Base-by-base conservation (phyloP, 1,140 invertebrate genomes). In the Hesperophylax magnus region DNA sequence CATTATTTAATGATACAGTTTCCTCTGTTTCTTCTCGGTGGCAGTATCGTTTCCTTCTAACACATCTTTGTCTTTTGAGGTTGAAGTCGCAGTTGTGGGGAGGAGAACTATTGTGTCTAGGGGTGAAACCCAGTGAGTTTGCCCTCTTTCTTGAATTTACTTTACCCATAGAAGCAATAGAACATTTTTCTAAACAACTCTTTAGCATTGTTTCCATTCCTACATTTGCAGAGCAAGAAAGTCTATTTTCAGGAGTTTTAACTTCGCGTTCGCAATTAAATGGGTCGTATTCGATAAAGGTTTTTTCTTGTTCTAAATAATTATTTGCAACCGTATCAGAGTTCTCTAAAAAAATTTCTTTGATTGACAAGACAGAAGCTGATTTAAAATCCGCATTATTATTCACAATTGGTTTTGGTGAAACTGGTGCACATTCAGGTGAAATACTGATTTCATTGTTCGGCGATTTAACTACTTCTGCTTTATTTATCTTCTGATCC, bases 221-320 rank as follows among this genome's bases (percentile, higher is more conserved):
- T 27, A 20, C 18, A 8, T 60, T 71, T 22, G 58, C 56, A 17
- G 58, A 47, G 6, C n/a, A 24, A 52, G 78, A 82, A 24, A 84
- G 71, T 34, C 75, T 78, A 79, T 80, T 82, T 79, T 84, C 83
- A 0, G 83, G 83, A 3, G 83, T 84, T 77, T 81, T 82, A 8
- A 84, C 81, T 76, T 84, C 83, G 24, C 83, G 78, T 78, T 84
- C 83, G 18, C 52, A 81, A 77, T 84, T 77, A 20, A 81, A 76
- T 11, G 81, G 69, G 72, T 82, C 83, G 61, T 82, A 82, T 27
- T 78, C 56, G 47, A 84, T 84, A 31, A 80, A 84, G 15, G 81
- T 82, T 63, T 84, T 84, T 39, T 82, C 81, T 61, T 80, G 61
- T 65, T 78, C 39, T 15, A 52, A 1, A 9, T 18, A 18, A 20